These are phyloP conservation scores for Lacerta viridis DNA, from an alignment of 2,797 vertebrate species.

Conservation along the genomic window DNA sequence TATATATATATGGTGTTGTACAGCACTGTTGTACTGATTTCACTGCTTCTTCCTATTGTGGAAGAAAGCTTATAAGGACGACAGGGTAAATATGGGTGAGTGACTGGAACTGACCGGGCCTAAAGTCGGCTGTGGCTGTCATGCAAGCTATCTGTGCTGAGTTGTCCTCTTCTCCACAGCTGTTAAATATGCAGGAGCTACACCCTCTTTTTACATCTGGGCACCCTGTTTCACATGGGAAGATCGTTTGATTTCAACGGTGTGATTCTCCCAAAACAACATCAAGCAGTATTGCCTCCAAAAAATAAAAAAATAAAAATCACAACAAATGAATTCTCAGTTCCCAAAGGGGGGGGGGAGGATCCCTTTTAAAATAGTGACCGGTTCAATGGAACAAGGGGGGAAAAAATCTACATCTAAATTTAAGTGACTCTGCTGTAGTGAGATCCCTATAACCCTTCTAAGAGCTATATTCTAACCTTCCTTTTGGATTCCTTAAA, in stretches of 20 bases:
- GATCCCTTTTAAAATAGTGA: constrained; percentile 50
- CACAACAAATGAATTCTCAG: not conserved
- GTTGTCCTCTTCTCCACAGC: not conserved
- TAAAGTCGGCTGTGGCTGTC: not conserved
- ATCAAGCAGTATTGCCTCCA: constrained; percentile 38
- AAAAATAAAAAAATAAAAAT: constrained; percentile 41
- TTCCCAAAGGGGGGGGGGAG: not conserved
- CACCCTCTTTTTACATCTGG: no score
- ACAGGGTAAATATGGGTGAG: not conserved
- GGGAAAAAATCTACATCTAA: constrained; percentile 80
- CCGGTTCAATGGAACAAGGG: constrained; percentile 74
- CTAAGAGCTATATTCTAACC: constrained; percentile 75
- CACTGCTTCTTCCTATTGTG: not conserved
- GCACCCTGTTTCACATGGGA: not conserved
- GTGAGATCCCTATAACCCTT: constrained; percentile 71
- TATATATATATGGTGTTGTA: no score
- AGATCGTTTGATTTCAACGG: not conserved
- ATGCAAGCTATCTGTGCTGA: no score
- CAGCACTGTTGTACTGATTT: not conserved
- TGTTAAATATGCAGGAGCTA: not conserved
- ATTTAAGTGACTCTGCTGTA: constrained; percentile 75
- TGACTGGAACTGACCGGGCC: not conserved
- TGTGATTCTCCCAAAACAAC: not conserved
- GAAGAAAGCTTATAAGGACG: not conserved
- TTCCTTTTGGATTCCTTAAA: constrained; percentile 79